Evolutionary conservation across 1,140 invertebrate species (phyloP).

Genomic region (Bombus terrestris): DNA sequence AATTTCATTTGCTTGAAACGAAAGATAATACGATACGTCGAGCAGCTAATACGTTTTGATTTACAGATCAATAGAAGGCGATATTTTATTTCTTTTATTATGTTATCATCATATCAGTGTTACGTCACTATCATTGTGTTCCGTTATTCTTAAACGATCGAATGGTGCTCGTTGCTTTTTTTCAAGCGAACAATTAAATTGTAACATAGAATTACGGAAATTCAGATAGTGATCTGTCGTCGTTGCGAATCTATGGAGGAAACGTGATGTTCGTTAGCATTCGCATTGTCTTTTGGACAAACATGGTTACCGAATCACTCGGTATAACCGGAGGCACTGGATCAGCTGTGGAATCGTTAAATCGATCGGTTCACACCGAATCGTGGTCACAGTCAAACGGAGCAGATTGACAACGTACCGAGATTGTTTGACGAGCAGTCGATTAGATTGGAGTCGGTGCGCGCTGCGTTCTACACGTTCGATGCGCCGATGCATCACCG

Average conservation of each 20-base stretch:
- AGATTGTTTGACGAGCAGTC: conserved; percentile 62
- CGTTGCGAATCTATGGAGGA: background rate
- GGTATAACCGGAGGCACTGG: conserved; percentile 12
- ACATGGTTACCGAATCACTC: conserved; percentile 1
- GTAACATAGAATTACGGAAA: background rate
- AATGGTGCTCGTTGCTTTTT: background rate
- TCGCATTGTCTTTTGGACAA: conserved; percentile 32
- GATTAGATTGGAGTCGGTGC: conserved; percentile 56
- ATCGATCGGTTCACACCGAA: conserved; percentile 54
- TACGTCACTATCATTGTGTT: too few species aligned
- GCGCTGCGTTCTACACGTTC: conserved; percentile 6
- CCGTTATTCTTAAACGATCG: background rate
- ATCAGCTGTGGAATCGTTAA: conserved; percentile 40
- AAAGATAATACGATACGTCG: background rate
- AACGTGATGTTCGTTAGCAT: conserved; percentile 8
- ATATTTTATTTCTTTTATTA: too few species aligned
- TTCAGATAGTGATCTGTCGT: background rate
- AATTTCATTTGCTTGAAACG: background rate
- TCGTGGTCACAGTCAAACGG: conserved; percentile 51
- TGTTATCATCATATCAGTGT: too few species aligned
- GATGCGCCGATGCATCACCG: conserved; percentile 19
- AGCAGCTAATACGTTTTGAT: too few species aligned
- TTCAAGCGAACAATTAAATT: background rate
- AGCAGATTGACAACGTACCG: conserved; percentile 56
- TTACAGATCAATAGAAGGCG: too few species aligned